Evolutionary conservation across 2,797 vertebrate species (phyloP), one percentile per base, ranked within the genome.

Genomic region (Sebastes taczanowskii): DNA sequence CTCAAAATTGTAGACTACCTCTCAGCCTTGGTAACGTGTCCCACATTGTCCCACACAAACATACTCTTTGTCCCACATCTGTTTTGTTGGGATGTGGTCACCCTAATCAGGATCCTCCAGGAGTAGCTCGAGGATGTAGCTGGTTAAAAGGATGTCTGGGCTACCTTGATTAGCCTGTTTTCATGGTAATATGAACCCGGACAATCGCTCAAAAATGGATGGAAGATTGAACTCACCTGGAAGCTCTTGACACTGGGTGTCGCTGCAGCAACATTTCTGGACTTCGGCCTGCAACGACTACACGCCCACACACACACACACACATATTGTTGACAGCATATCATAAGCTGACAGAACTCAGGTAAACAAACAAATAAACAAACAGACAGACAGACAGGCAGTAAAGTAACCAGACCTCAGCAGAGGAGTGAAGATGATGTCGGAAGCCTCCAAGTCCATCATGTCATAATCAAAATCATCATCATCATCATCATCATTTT

Each of bases 361-460:
- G 18, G 6, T 11, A 7, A 32, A 56, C 58, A 61, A 22, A 22
- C 27, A 35, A 11, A 35, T 3, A 56, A 14, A 32, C 16, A 20
- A 11, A 56, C 58, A 60, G 18, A 11, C 30, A 35, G 6, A 34
- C 4, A 52, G 7, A 20, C 20, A 29, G 14, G 22, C 4, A 56
- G 32, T 13, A 7, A 49, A 4, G 29, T 49, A 27, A 63, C 16
- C 74, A 64, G 58, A 91, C 98, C 97, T 99, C 78, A 95, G 95
- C 82, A 99, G 95, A n/a, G 96, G 95, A n/a, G 96, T 98, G 85
- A 97, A 96, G 77, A 94, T 91, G 18, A 97, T 84, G 29, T 96
- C 95, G 0, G 91, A 93, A 56, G 94, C 89, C 55, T 97, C 97
- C 87, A 96, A 70, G 32, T 97, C 97, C 10, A 95, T 90, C 23